Percentiles rank a stretch among this genome's conserved stretches.
phyloP scores from a whole-genome alignment of 2,888 invertebrate species.

The Scelioninae gen. 1 region DNA sequence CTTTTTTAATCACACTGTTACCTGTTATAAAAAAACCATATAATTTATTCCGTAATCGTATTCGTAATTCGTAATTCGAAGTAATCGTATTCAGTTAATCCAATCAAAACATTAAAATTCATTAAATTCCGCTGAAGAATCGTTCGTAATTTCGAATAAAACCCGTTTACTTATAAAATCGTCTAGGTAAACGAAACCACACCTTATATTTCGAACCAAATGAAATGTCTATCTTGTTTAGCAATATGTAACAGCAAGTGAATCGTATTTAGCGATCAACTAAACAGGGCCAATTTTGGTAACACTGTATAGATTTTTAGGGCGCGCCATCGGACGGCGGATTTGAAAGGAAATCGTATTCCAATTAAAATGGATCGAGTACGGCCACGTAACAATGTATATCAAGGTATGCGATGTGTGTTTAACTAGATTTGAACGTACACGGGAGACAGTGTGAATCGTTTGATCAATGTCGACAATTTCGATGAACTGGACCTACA shows the following conservation, averaged over 20 bases:
- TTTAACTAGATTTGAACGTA: conserved; percentile 82
- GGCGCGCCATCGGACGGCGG: conserved; percentile 8
- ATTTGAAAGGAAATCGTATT: conserved; percentile 77
- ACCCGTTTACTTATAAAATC: conserved; percentile 11
- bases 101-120: conserved; percentile 43
- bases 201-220: conserved; percentile 1
- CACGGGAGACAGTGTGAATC: conserved; percentile 78
- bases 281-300: conserved; percentile 47
- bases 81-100: conserved; percentile 42
- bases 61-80: conserved; percentile 14
- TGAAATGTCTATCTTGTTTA: not conserved
- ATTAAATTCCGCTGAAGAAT: conserved; percentile 27
- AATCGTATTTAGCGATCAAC: conserved; percentile 21
- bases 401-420: conserved; percentile 75
- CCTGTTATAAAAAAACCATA: not conserved
- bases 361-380: conserved; percentile 76
- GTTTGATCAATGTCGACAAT: conserved; percentile 81
- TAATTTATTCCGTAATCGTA: not conserved
- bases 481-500: conserved; percentile 74
- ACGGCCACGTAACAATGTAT: conserved; percentile 71
- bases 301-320: conserved; percentile 37
- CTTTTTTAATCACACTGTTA: too few species aligned
- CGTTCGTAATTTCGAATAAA: conserved; percentile 18
- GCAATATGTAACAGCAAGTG: conserved; percentile 1
- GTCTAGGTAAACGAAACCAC: conserved; percentile 10